A percentile compares a stretch with the other conserved stretches of the same genome.
Conservation (phyloP, 1,140 invertebrate species). For the Ridgeia piscesae region DNA sequence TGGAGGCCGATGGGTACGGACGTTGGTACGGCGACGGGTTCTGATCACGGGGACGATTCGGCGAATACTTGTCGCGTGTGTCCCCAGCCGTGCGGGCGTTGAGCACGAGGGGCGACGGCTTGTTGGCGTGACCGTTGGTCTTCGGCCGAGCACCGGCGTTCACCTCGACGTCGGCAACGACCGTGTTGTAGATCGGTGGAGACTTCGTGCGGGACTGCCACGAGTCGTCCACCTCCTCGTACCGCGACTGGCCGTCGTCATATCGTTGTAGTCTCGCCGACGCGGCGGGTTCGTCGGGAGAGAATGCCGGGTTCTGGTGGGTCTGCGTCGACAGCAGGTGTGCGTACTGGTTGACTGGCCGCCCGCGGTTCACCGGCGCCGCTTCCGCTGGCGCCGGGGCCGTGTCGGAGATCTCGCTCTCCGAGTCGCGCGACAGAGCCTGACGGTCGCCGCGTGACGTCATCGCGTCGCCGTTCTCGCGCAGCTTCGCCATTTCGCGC, state of each 20-base stretch:
- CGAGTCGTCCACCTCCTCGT: not conserved
- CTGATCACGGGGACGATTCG: not conserved
- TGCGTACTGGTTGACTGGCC: not conserved
- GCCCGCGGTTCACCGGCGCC: too few relatives aligned
- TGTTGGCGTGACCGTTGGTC: not conserved
- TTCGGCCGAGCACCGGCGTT: not conserved
- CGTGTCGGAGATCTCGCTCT: not conserved
- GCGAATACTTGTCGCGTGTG: not conserved
- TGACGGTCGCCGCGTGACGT: not conserved
- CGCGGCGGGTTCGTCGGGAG: not conserved
- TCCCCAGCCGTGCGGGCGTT: not conserved
- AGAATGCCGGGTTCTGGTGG: not conserved
- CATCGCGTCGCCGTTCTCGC: not conserved
- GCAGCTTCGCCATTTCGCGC: not conserved
- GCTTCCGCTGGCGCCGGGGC: too few relatives aligned
- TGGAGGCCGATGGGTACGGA: not conserved
- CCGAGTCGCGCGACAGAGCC: not conserved
- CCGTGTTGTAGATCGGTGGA: not conserved
- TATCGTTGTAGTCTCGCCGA: too few relatives aligned
- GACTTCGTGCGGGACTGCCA: not conserved
- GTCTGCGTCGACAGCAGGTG: not conserved
- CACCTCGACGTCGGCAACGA: not conserved
- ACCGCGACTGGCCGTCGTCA: not conserved
- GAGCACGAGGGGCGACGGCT: not conserved
- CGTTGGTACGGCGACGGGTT: not conserved